Conservation (phyloP, 2,113 vertebrate genomes). For the mouse (Mus musculus) region GRCm39 chr1:142532501-142533000, state of each 20-base stretch:
- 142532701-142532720: not conserved
- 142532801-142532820: not conserved
- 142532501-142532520: not conserved
- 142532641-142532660: not conserved
- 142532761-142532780: not conserved
- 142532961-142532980: conserved; percentile 43
- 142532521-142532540: not conserved
- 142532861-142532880: not conserved
- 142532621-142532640: not conserved
- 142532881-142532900: conserved; percentile 20
- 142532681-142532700: not conserved
- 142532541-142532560: not conserved
- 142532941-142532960: conserved; percentile 23
- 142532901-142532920: conserved; percentile 11
- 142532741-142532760: not conserved
- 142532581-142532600: not conserved
- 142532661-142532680: not conserved
- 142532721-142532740: not conserved
- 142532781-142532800: not conserved
- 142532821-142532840: not conserved
- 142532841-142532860: not conserved
- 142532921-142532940: not conserved
- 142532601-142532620: not conserved
- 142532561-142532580: not conserved
- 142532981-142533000: conserved; percentile 44